Percentiles rank a stretch among this genome's conserved stretches.
Evolutionary conservation across 2,113 vertebrate species (phyloP).

Genomic region (Albula glossodonta): DNA sequence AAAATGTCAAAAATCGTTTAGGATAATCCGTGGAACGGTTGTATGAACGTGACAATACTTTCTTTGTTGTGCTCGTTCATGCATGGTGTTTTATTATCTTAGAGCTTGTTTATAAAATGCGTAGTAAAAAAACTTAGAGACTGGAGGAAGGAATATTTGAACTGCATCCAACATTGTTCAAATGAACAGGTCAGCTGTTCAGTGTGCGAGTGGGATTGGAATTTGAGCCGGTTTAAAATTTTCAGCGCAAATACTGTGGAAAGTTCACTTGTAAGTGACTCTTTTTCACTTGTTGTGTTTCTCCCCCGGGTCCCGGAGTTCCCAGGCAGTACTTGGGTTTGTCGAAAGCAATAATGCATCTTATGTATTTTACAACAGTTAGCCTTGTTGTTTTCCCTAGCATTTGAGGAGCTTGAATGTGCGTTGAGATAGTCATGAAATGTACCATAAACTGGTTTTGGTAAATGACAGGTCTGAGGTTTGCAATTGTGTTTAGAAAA

Average conservation of each 20-base stretch:
- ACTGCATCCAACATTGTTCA: conserved; percentile 54
- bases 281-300: not conserved
- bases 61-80: not conserved
- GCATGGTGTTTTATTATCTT: not conserved
- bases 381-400: not conserved
- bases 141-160: conserved; percentile 39
- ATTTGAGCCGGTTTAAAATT: conserved; percentile 1
- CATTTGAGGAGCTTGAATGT: not conserved
- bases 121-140: not conserved
- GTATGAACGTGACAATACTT: not conserved
- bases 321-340: not conserved
- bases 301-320: not conserved
- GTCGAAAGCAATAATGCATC: not conserved
- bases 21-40: not conserved
- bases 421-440: not conserved
- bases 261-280: not conserved
- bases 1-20: not conserved
- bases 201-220: conserved; percentile 53
- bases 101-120: not conserved
- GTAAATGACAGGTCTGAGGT: not conserved
- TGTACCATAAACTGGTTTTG: not conserved
- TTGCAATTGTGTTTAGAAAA: not conserved
- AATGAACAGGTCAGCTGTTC: conserved; percentile 62
- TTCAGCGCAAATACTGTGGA: not conserved
- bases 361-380: not conserved